Evolutionary conservation across 2,888 invertebrate genomes (phyloP), one percentile per base, ranked within the genome.

Genomic region (Chydorus sphaericus): DNA sequence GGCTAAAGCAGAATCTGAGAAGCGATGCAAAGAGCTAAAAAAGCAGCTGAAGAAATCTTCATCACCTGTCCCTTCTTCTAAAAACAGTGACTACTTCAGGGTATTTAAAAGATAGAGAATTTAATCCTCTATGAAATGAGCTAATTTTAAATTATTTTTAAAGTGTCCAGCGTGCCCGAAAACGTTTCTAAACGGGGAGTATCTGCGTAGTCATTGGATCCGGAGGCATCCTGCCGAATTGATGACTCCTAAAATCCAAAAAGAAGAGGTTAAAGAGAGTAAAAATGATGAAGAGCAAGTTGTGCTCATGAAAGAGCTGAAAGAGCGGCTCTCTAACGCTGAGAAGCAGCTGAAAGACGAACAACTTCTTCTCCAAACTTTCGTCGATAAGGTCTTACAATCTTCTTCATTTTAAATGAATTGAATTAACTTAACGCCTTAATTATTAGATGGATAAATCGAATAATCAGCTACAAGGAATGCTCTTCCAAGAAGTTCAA

Each of bases 101-200:
- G 2, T 33, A 36, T 23, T 18, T 29, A 8, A 20, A 36, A 4
- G 10, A n/a, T 18, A 5, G 28, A 14, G 18, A n/a, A 23, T 44
- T 23, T 4, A 5, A 23, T 44, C 18, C 28, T 44, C 5, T 4
- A 26, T 4, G 10, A 18, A 14, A n/a, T n/a, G n/a, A n/a, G 8
- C 33, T 33, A 14, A 33, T 14, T 10, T 33, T 33, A 8, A 33
- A 33, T 33, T 14, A 10, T 10, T 33, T 33, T 48, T 28, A 26
- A 10, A 52, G 52, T 52, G 52, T 36, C 52, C 52, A 7, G 16
- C 31, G 3, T 52, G 52, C n/a, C 52, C 52, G 11, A 52, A 52
- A 20, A 36, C 52, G 4, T 52, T 52, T 36, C 20, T 52, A 11
- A 52, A 52, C 30, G 36, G 52, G 16, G 52, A 52, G 16, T 52